phyloP scores from a whole-genome alignment of 2,113 vertebrate species.

The Bubo blakistoni region DNA sequence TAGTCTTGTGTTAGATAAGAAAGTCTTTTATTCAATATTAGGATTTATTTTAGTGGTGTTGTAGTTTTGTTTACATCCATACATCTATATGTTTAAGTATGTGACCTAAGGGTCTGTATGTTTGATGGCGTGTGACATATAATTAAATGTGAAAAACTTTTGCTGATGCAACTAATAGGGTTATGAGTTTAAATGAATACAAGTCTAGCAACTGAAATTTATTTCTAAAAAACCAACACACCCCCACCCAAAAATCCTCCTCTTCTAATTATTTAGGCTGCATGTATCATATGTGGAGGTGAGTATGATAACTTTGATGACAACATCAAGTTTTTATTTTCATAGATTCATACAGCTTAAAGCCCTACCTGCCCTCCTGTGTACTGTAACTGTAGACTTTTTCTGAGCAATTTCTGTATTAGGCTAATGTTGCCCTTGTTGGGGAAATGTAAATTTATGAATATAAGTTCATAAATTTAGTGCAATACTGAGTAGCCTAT shows the following conservation, averaged over 20 bases:
- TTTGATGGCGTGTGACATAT: background rate
- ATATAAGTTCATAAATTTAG: background rate
- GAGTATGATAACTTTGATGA: background rate
- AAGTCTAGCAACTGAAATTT: background rate
- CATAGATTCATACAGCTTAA: background rate
- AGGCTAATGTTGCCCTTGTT: background rate
- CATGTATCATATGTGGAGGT: background rate
- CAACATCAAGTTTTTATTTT: background rate
- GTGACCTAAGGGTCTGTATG: background rate
- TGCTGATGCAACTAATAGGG: background rate
- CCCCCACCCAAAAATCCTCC: too few species aligned
- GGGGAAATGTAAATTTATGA: background rate
- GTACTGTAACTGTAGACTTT: background rate
- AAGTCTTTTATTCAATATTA: constrained; percentile 1
- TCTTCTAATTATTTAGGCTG: background rate
- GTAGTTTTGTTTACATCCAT: background rate
- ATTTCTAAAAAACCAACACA: background rate
- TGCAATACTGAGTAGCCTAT: background rate
- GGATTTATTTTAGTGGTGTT: background rate
- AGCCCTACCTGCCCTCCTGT: background rate
- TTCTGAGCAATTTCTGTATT: background rate
- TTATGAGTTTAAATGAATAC: background rate
- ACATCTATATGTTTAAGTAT: background rate
- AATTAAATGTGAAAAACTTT: background rate
- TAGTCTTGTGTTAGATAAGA: constrained; percentile 18